Percentiles rank a stretch among this genome's conserved stretches.
Conservation (phyloP, 2,113 vertebrate genomes). For the Onychostoma macrolepis region DNA sequence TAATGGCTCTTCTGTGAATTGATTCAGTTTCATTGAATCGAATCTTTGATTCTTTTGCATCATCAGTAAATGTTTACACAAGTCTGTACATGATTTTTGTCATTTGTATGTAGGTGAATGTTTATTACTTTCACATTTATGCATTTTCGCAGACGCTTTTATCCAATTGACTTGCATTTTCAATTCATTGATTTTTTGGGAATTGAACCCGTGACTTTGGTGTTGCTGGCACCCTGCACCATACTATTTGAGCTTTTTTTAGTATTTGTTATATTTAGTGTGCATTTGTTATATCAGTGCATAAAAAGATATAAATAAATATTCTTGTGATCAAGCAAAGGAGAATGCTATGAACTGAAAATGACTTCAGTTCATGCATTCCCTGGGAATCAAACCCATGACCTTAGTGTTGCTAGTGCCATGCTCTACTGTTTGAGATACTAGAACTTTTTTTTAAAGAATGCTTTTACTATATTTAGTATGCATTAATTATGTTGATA, state of each 20-base stretch:
- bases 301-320: no score
- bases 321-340: no score
- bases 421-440: background rate
- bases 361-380: no score
- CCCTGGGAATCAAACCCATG: no score
- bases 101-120: background rate
- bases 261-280: background rate
- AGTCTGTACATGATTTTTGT: background rate
- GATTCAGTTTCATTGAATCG: background rate
- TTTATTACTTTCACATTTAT: no score
- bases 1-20: background rate
- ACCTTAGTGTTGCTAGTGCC: background rate
- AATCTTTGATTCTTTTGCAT: background rate
- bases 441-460: background rate
- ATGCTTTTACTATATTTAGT: background rate
- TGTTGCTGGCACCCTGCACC: background rate
- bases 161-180: background rate
- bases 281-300: no score
- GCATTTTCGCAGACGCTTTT: no score
- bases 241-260: background rate
- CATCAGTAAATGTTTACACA: background rate
- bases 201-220: background rate
- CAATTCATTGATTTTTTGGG: background rate
- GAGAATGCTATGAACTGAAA: no score
- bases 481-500: no score